These are phyloP conservation scores for Panonychus citri DNA, from an alignment of 1,140 invertebrate species.

Conservation along the genomic window DNA sequence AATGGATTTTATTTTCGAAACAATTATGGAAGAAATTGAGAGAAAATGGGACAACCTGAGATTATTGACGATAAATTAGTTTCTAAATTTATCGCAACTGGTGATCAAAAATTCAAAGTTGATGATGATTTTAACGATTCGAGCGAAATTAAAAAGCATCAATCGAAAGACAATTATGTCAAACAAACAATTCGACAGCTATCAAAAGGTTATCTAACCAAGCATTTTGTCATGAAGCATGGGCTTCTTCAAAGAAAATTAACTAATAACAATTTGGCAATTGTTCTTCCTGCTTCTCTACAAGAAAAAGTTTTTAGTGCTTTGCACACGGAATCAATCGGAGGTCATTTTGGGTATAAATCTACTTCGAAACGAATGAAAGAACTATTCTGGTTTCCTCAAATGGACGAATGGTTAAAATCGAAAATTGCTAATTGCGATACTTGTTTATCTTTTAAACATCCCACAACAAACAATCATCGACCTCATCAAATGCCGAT, in stretches of 20 bases:
- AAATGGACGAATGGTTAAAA: not conserved
- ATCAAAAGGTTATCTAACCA: not conserved
- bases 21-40: no score
- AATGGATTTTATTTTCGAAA: no score
- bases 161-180: not conserved
- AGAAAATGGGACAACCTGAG: no score
- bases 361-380: not conserved
- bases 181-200: not conserved
- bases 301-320: not conserved
- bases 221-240: not conserved
- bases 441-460: not conserved
- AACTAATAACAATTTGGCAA: not conserved
- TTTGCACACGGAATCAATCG: not conserved
- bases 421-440: not conserved
- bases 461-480: no score
- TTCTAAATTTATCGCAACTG: no score
- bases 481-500: not conserved
- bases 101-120: no score
- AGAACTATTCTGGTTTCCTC: not conserved
- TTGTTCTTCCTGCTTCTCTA: not conserved
- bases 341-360: not conserved
- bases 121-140: no score
- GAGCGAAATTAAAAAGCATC: not conserved
- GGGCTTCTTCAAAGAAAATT: not conserved
- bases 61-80: no score